Base-by-base conservation (phyloP, 2,888 invertebrate genomes). In the Spodoptera littoralis region DNA sequence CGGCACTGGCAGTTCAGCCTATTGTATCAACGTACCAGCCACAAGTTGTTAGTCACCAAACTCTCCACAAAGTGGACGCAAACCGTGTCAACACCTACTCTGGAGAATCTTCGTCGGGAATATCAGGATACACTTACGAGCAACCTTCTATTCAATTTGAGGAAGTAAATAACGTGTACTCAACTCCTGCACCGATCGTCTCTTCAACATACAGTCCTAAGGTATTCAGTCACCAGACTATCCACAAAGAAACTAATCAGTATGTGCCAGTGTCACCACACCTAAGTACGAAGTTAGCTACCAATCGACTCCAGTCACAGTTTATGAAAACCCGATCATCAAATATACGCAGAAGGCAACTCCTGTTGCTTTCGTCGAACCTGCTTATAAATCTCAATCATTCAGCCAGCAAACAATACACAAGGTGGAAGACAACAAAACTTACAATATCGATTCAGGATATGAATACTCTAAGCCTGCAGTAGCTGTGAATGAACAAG, bases 321-420 rank as follows among this genome's bases (percentile, higher is more conserved):
- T 89, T 13, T 92, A 94, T 64, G 85, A 92, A 77, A 94, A 94
- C 70, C 94, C 93, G 3, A 84, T 93, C 13, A 62, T 91, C 8
- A 84, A 91, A 73, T 93, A 90, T 63, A 87, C 86, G 4, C 86
- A 91, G 77, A 86, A 89, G 56, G 82, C 84, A n/a, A 87, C 90
- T 22, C 91, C 93, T n/a, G 77, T 88, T 1, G 82, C 88, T 45
- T 87, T 85, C 22, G 79, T 82, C 0, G 68, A 85, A 43, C 84
- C 88, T 57, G 80, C 87, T 3, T 89, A 88, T 61, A 80, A 84
- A 53, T 85, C 92, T 12, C 90, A 90, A 60, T 78, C 86, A 6
- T 86, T 82, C 60, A 90, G 87, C 60, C 91, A 92, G 24, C 91
- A 92, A 76, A 91, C 89, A 0, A 79, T 90, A 62, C 89, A 92